phyloP scores from a whole-genome alignment of 2,113 vertebrate genomes.

The Cygnus buccinator region DNA sequence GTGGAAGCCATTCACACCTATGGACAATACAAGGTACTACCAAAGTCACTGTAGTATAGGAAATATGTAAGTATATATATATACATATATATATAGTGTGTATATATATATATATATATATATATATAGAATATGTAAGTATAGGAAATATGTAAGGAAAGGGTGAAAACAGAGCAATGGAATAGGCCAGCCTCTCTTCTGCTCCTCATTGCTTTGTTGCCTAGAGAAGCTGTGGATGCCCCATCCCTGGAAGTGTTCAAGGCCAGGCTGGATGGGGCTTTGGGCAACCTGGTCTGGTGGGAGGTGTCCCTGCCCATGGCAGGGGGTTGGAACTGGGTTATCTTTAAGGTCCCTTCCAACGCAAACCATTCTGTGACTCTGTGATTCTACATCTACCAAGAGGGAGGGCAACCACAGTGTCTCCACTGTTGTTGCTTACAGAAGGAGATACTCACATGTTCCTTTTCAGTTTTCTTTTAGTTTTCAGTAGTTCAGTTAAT shows the following conservation, averaged over 20 bases:
- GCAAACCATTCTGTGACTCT: background rate
- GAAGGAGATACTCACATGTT: accelerated
- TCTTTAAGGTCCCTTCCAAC: background rate
- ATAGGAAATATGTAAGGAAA: background rate
- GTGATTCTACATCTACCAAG: background rate
- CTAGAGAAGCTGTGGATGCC: background rate
- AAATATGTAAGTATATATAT: background rate
- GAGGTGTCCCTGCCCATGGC: background rate
- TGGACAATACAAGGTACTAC: background rate
- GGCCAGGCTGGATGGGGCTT: background rate
- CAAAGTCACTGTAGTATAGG: background rate
- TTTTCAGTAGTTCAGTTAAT: background rate
- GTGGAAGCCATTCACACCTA: background rate
- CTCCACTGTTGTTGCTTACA: background rate
- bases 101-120: too few relatives aligned
- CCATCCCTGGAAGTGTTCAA: background rate
- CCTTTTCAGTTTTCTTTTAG: background rate
- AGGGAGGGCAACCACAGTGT: background rate
- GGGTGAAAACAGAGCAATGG: background rate
- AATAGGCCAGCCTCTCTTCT: background rate
- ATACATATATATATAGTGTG: too few relatives aligned
- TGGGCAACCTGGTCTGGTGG: background rate
- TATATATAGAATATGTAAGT: too few relatives aligned
- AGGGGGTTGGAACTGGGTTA: background rate
- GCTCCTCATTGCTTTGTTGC: background rate